These are phyloP conservation scores for Eubucco bourcierii DNA, from an alignment of 2,113 vertebrate genomes.

Conservation along the genomic window DNA sequence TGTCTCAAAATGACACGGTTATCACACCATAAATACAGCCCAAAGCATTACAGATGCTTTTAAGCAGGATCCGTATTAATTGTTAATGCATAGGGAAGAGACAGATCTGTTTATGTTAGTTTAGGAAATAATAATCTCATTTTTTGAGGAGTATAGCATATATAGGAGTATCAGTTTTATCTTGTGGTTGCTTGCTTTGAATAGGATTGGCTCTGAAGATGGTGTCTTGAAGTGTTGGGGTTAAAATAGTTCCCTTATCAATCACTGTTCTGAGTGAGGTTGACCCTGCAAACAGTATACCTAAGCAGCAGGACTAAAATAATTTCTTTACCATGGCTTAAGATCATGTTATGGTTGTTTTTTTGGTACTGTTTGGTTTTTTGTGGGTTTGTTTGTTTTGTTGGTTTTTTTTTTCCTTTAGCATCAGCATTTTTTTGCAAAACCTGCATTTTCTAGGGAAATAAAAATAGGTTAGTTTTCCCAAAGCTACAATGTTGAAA, in stretches of 20 bases:
- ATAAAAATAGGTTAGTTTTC: neutral
- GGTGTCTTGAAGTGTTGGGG: neutral
- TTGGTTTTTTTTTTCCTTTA: neutral
- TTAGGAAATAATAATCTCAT: constrained; percentile 48
- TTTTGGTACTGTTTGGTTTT: neutral
- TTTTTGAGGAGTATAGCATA: constrained; percentile 25
- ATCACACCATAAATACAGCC: constrained; percentile 74
- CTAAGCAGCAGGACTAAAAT: neutral
- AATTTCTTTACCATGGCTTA: neutral
- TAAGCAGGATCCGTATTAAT: constrained; percentile 75
- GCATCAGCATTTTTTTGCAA: neutral
- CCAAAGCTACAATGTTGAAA: neutral
- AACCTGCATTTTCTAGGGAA: neutral
- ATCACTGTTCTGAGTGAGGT: neutral
- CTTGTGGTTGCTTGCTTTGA: constrained; percentile 30
- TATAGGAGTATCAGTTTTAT: constrained; percentile 20
- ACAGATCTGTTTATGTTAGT: constrained; percentile 48
- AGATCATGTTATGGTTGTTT: neutral
- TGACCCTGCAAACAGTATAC: neutral
- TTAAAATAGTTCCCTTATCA: neutral
- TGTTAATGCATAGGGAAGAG: constrained; percentile 71
- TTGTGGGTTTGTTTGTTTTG: neutral
- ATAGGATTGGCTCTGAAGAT: neutral
- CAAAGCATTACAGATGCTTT: constrained; percentile 76
- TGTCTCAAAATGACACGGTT: constrained; percentile 72